Base-by-base conservation (phyloP, 2,113 vertebrate genomes). In the Solenodon paradoxus region DNA sequence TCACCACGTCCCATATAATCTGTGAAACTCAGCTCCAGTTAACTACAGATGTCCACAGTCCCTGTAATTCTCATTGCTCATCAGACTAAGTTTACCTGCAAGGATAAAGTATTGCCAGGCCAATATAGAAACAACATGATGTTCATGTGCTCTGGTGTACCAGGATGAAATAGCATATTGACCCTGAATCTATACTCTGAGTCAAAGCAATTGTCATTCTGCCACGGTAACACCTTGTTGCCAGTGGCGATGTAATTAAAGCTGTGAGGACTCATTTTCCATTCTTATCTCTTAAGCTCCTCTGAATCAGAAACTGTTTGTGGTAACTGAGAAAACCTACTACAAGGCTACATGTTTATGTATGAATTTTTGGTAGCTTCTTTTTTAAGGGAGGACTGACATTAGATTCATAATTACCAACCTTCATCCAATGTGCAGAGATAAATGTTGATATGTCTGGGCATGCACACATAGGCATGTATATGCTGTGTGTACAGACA, bases 201-300 rank as follows among this genome's bases (percentile, higher is more conserved):
- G 98, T 98, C 97, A 98, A 98, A 98, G 98, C 97, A 98, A 99
- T 98, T 98, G 98, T 98, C 98, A 98, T 98, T 98, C 98, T 97
- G 97, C 98, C 97, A 98, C 98, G 97, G 98, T 98, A 97, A 99
- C 98, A 98, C 98, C 98, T 98, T 98, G 98, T 99, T 99, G 99
- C 98, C 98, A 99, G 98, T 98, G 98, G 98, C 98, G 91, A 99
- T 98, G 99, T 99, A 99, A 99, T 99, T 99, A 99, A 99, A 99
- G 98, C 98, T 98, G 98, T 98, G 98, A 98, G 97, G 98, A 99
- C 98, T 99, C 98, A 99, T 99, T 99, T 98, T 98, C 98, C 98
- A 98, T 99, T 98, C 98, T 98, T 98, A 98, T 99, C 98, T 99
- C 97, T 98, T 98, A 98, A 98, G 98, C 98, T 98, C 88, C 98